Evolutionary conservation across 2,888 invertebrate species (phyloP).

Genomic region (Trissoscelio sp.): DNA sequence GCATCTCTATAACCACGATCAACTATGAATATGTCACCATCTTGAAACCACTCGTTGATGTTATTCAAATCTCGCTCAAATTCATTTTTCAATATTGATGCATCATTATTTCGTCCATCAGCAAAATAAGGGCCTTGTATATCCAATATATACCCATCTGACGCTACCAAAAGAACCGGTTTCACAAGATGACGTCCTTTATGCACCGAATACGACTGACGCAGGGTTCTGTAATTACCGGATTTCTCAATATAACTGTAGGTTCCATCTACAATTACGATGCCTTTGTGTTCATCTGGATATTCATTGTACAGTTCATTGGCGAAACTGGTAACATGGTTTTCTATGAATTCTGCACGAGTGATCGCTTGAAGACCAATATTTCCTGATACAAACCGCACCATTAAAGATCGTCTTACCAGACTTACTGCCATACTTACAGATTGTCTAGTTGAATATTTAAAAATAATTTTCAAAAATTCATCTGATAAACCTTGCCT

Average conservation of each 20-base stretch:
- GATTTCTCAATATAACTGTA: too few species aligned
- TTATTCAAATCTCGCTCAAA: not conserved
- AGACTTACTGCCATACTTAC: not conserved
- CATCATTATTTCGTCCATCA: not conserved
- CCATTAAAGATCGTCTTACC: not conserved
- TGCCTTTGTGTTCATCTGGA: not conserved
- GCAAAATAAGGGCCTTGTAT: not conserved
- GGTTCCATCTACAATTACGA: too few species aligned
- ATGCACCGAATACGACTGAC: too few species aligned
- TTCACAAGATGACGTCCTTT: not conserved
- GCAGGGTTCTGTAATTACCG: too few species aligned
- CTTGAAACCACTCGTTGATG: not conserved
- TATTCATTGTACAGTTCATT: not conserved
- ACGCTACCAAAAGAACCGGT: not conserved
- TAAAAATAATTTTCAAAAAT: not conserved
- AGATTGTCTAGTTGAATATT: not conserved
- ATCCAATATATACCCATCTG: not conserved
- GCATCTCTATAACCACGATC: slow-evolving; percentile 17
- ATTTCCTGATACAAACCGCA: not conserved
- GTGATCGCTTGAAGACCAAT: not conserved
- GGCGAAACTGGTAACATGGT: not conserved
- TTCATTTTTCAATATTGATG: not conserved
- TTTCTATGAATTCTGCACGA: not conserved
- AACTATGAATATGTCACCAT: not conserved
- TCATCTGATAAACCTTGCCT: not conserved